Evolutionary conservation across 2,797 vertebrate species (phyloP), one percentile per base, ranked within the genome.

Genomic region (Silurus aristotelis): DNA sequence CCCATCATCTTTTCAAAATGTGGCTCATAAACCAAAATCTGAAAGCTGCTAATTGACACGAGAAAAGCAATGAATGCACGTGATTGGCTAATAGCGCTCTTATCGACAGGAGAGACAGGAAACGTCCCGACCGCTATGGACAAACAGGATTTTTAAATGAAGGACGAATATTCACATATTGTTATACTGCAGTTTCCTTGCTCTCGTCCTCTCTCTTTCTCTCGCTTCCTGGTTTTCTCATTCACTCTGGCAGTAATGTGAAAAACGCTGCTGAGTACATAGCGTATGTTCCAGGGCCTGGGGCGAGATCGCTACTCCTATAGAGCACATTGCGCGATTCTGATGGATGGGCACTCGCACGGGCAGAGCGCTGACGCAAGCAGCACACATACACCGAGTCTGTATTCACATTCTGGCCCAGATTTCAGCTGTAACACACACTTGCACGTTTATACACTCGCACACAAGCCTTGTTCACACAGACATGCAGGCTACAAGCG

Each of bases 261-360:
- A 63, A 63, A 76, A 91, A 90, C 85, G 83, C 55, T 77, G 15
- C 25, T 31, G 27, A 31, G 61, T 78, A 60, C n/a, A 52, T 63
- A 84, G 85, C 58, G 56, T 77, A 67, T 84, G 72, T 85, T 85
- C 67, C 58, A 80, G 68, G 61, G 81, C 90, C 85, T 27, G 19
- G 83, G 72, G 86, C 67, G 52, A 90, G 84, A 84, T 85, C 89
- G 82, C 85, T 89, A 86, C 87, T 87, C 87, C 76, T 83, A 84
- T 79, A 80, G 43, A 84, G 87, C 85, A 90, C 61, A 60, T 67
- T 90, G 90, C 88, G 85, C 89, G 89, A 93, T 93, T 89, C 91
- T 91, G 91, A 92, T 87, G 86, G 79, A 90, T 83, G 87, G 89
- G 90, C 89, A 88, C 85, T 84, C 90, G 88, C 89, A 89, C 81